Conservation (phyloP, 1,140 invertebrate genomes). For the Sesamia nonagrioides region DNA sequence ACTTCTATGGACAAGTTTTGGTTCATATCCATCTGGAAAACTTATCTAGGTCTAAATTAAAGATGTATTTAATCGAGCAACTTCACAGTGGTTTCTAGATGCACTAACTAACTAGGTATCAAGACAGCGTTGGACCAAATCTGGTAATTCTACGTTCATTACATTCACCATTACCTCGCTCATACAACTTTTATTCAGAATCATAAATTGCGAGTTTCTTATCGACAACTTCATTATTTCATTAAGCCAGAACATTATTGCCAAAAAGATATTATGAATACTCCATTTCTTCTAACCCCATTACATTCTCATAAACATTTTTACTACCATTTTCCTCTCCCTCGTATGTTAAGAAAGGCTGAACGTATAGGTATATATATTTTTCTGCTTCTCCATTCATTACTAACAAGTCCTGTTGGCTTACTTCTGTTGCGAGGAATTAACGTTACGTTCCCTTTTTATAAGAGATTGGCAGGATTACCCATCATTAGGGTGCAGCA, state of each 20-base stretch:
- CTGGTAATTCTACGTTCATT: not conserved
- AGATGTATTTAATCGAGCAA: no score
- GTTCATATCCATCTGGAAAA: not conserved
- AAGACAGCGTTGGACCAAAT: not conserved
- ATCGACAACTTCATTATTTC: not conserved
- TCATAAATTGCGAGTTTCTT: not conserved
- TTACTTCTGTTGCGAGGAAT: conserved; percentile 55
- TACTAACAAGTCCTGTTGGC: conserved; percentile 54
- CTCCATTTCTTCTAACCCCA: not conserved
- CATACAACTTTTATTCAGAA: not conserved
- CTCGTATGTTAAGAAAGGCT: conserved; percentile 31
- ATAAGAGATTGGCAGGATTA: conserved; percentile 64
- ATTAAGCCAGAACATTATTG: not conserved
- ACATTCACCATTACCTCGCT: no score
- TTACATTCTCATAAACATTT: conserved; percentile 19
- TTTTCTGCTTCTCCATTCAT: conserved; percentile 55
- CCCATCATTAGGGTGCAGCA: conserved; percentile 53
- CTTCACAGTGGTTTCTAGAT: no score
- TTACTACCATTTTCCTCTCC: conserved; percentile 29
- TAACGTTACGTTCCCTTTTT: conserved; percentile 59
- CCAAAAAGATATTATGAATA: not conserved
- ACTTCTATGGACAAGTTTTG: not conserved
- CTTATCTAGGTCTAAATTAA: not conserved
- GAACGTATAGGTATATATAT: conserved; percentile 6
- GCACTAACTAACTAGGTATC: no score